Evolutionary conservation across 2,113 vertebrate species (phyloP).

Genomic region (rabbit (Oryctolagus cuniculus)): mOryCun1.1 NC_091432.1:137855001-137855500

Average conservation of each 20-base stretch:
- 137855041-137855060: not conserved
- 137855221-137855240: not conserved
- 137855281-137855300: not conserved
- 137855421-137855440: not conserved
- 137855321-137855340: not conserved
- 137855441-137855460: no score
- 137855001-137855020: slow-evolving; percentile 37
- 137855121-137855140: not conserved
- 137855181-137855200: not conserved
- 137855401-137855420: not conserved
- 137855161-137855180: not conserved
- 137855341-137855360: not conserved
- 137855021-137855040: not conserved
- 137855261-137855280: not conserved
- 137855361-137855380: not conserved
- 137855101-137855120: not conserved
- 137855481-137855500: no score
- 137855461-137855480: no score
- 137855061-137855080: slow-evolving; percentile 12
- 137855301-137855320: not conserved
- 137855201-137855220: not conserved
- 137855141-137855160: not conserved
- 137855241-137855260: not conserved
- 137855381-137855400: not conserved
- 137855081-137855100: not conserved